Base-by-base conservation (phyloP, 2,113 vertebrate genomes). In the Morone chrysops region DNA sequence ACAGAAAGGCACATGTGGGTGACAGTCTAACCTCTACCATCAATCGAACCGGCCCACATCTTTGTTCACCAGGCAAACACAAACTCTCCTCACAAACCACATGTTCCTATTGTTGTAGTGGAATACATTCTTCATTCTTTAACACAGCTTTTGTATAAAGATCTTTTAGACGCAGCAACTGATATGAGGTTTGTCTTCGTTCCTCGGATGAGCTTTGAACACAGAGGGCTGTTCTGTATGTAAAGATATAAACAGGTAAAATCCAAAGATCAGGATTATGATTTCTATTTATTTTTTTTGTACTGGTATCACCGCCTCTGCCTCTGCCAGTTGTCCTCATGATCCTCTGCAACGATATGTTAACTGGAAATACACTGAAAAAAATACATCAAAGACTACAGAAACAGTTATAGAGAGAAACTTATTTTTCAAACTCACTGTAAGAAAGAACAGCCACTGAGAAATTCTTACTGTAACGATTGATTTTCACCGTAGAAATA, bases 1-100 rank as follows among this genome's bases (percentile, higher is more conserved):
- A 90, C 90, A 89, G 80, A 91, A 94, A 94, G 94, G 94, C 94
- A 94, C 93, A 88, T 88, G 90, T 90, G 90, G 90, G 83, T 86
- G 89, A 92, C 82, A 59, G 56, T 84, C 89, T 43, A 73, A 78
- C 75, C 53, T 77, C 84, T 18, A 36, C 60, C 71, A 47, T 57
- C 76, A 75, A 31, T 70, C 67, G 10, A 47, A 80, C 61, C 57
- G 25, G 61, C 47, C 85, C 79, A 73, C 59, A 65, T 62, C 76
- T 43, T 50, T 2, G 11, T 25, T 78, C 82, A 61, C 70, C 81
- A 66, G 48, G 66, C 77, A 50, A 83, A 83, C 65, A 40, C 84
- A 84, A 48, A 36, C 70, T 57, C 75, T 40, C 70, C 67, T 71
- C 70, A 4, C 86, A 81, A 31, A 41, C 89, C 88, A 87, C 89